phyloP scores from a whole-genome alignment of 2,113 vertebrate genomes.

The Corythaixoides concolor region DNA sequence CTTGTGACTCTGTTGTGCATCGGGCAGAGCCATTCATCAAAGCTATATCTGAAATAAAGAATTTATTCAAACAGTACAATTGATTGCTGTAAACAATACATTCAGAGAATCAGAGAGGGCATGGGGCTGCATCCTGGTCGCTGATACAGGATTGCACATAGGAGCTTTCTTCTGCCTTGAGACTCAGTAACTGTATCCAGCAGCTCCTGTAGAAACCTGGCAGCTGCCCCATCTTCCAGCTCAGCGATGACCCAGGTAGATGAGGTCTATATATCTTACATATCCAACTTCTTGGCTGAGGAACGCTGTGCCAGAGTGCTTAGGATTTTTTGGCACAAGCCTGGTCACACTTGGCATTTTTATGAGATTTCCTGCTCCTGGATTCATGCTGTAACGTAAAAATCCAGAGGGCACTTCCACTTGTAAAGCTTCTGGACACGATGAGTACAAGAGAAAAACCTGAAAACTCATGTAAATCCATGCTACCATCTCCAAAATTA shows the following conservation, averaged over 20 bases:
- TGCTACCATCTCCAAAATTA: not conserved
- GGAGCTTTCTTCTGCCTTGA: not conserved
- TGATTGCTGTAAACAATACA: not conserved
- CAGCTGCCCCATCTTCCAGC: not conserved
- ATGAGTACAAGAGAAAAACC: not conserved
- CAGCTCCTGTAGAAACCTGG: not conserved
- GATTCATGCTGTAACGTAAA: not conserved
- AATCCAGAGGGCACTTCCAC: not conserved
- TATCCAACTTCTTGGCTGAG: not conserved
- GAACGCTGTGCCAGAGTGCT: not conserved
- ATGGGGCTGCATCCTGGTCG: fast-evolving
- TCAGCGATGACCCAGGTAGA: not conserved
- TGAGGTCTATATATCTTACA: not conserved
- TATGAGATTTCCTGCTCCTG: not conserved
- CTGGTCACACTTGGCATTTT: not conserved
- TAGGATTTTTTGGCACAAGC: not conserved
- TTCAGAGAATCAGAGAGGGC: not conserved
- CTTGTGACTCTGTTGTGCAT: not conserved
- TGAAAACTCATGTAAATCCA: not conserved
- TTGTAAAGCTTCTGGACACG: not conserved
- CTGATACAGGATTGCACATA: fast-evolving
- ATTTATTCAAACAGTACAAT: not conserved
- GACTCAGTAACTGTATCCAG: not conserved
- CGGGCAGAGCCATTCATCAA: not conserved
- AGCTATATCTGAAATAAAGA: not conserved